Evolutionary conservation across 2,113 vertebrate genomes (phyloP).

Genomic region (Emydura subglobosa): DNA sequence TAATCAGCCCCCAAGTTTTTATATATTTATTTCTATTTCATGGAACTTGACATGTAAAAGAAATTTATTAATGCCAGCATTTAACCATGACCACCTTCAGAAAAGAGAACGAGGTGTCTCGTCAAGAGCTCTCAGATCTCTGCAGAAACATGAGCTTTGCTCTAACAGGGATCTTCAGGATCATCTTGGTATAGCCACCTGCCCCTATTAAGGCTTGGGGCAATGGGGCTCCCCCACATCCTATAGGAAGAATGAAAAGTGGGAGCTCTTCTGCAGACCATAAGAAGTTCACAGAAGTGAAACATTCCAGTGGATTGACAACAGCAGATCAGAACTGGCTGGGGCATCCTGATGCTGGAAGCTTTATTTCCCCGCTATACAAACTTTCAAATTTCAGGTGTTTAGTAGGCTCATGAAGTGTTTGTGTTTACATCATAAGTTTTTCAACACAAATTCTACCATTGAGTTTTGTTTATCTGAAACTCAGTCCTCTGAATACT

Average conservation of each 20-base stretch:
- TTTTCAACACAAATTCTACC: conserved; percentile 20
- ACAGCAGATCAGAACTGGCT: conserved; percentile 8
- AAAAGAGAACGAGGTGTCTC: not conserved
- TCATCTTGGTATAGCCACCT: conserved; percentile 42
- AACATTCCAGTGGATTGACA: not conserved
- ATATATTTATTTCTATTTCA: conserved; percentile 36
- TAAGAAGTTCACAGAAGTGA: conserved; percentile 57
- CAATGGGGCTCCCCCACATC: conserved; percentile 58
- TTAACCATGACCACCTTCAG: not conserved
- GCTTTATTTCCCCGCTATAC: not conserved
- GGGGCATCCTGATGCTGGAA: conserved; percentile 9
- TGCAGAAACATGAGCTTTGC: conserved; percentile 60
- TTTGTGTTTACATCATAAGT: not conserved
- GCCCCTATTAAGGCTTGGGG: conserved; percentile 64
- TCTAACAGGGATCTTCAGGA: conserved; percentile 65
- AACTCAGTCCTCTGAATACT: conserved; percentile 12
- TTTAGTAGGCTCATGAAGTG: not conserved
- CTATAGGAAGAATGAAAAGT: conserved; percentile 60
- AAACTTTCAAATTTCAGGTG: conserved; percentile 22
- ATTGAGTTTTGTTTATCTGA: conserved; percentile 12
- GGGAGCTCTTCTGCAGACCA: conserved; percentile 52
- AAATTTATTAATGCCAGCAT: not conserved
- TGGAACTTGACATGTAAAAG: conserved; percentile 18
- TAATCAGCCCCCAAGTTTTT: not conserved
- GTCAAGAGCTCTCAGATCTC: conserved; percentile 33